These are phyloP conservation scores for Drosophila pseudotalamancana DNA, from an alignment of 2,888 invertebrate genomes.

Conservation along the genomic window DNA sequence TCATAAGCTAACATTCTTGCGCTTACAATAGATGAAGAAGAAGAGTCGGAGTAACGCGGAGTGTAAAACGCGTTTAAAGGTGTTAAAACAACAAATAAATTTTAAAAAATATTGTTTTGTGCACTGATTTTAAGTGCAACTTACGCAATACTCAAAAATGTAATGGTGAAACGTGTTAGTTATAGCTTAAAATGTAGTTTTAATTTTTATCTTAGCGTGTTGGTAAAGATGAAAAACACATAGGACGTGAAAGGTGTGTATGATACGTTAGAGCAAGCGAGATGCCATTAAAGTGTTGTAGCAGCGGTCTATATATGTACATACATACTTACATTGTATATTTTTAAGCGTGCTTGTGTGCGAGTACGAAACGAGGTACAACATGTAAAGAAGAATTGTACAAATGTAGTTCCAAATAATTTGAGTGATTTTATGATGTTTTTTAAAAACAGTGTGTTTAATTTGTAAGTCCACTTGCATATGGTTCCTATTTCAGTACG, in stretches of 20 bases:
- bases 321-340: constrained; percentile 45
- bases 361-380: constrained; percentile 57
- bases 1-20: constrained; percentile 34
- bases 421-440: constrained; percentile 21
- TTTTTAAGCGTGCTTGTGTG: constrained; percentile 54
- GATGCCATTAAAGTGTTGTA: constrained; percentile 69
- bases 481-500: constrained; percentile 4
- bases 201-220: constrained; percentile 70
- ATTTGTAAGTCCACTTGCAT: not conserved
- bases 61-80: constrained; percentile 72
- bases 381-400: constrained; percentile 56
- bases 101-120: constrained; percentile 35
- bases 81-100: constrained; percentile 66
- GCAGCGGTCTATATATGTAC: constrained; percentile 69
- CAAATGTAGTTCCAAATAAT: constrained; percentile 46
- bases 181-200: constrained; percentile 53
- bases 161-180: constrained; percentile 61
- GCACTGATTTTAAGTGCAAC: constrained; percentile 44
- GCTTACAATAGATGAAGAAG: constrained; percentile 45
- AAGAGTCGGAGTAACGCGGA: constrained; percentile 59
- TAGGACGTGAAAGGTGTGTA: constrained; percentile 64
- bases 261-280: constrained; percentile 60
- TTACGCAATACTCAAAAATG: constrained; percentile 50
- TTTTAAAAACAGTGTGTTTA: not conserved
- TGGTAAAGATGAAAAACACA: constrained; percentile 71